Evolutionary conservation across 1,140 invertebrate species (phyloP).

Genomic region (Melipona quadrifasciata): DNA sequence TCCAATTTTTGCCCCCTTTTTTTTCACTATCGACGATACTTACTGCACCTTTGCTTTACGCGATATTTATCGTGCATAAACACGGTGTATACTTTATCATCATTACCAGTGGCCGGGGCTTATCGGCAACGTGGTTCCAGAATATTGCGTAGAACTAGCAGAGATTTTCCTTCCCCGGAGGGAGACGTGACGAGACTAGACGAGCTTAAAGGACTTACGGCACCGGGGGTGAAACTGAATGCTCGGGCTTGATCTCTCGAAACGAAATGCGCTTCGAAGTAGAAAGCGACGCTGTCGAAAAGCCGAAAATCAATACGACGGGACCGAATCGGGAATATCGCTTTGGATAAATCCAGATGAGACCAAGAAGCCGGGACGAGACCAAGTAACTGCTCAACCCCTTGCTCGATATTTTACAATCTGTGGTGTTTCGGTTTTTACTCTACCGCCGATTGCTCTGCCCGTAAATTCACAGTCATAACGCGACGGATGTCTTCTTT

Average conservation of each 20-base stretch:
- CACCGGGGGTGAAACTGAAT: background rate
- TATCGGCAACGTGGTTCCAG: constrained; percentile 9
- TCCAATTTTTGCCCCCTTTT: no score
- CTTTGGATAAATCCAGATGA: background rate
- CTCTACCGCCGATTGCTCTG: background rate
- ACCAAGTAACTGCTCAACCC: no score
- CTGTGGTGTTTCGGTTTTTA: background rate
- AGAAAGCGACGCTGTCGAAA: background rate
- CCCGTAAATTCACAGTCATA: background rate
- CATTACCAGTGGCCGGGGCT: constrained; percentile 19
- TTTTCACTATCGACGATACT: background rate
- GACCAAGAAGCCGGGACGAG: no score
- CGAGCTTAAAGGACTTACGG: background rate
- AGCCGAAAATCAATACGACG: background rate
- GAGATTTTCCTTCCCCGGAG: background rate
- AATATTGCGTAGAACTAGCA: background rate
- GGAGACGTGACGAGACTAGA: constrained; percentile 15
- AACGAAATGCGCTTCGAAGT: background rate
- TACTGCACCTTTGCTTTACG: no score
- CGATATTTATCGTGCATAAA: background rate
- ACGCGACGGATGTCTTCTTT: background rate
- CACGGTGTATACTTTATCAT: constrained; percentile 15
- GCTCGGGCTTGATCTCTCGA: background rate
- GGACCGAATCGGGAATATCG: background rate
- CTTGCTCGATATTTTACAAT: background rate